Evolutionary conservation across 2,888 invertebrate genomes (phyloP), one percentile per base, ranked within the genome.

Genomic region (Aelia acuminata): DNA sequence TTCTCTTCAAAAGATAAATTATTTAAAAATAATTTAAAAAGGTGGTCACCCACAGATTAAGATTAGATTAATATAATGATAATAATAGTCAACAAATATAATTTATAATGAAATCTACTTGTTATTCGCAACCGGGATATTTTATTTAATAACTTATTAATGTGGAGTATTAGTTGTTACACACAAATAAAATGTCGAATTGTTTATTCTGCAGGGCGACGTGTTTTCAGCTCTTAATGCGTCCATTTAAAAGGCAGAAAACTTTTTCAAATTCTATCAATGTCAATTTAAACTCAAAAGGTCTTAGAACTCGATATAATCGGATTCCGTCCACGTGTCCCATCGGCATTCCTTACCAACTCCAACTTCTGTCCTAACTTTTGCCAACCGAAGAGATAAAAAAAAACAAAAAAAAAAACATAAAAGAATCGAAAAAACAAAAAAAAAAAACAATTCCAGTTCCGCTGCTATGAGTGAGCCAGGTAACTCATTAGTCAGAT

Each of bases 281-380:
- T 63, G 63, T 31, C 63, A 63, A 63, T 31, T 63, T 63, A 43
- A 80, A 43, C 43, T 43, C 80, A 43, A 80, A 80, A 43, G 80
- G 43, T 39, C 43, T 80, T 43, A 80, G 43, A 80, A 80, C 80
- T 80, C 22, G 80, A 80, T 20, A 80, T 80, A 80, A 80, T 80
- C n/a, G 80, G 43, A 80, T 80, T 80, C 80, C 80, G 13, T 80
- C 80, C 80, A 80, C 80, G 80, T 11, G 39, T n/a, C 80, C 13
- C 10, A 8, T 22, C 43, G 7, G 80, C 39, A 80, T 80, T 80
- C 80, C 43, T 43, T 43, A 22, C n/a, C 22, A 80, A n/a, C 43
- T 43, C 10, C 1, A 43, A 43, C 43, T 80, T 80, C 80, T n/a
- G 8, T 43, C 43, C 80, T 0, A 43, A n/a, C 43, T 80, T 80